Base-by-base conservation (phyloP, 2,888 invertebrate genomes). In the Mystacides longicornis region DNA sequence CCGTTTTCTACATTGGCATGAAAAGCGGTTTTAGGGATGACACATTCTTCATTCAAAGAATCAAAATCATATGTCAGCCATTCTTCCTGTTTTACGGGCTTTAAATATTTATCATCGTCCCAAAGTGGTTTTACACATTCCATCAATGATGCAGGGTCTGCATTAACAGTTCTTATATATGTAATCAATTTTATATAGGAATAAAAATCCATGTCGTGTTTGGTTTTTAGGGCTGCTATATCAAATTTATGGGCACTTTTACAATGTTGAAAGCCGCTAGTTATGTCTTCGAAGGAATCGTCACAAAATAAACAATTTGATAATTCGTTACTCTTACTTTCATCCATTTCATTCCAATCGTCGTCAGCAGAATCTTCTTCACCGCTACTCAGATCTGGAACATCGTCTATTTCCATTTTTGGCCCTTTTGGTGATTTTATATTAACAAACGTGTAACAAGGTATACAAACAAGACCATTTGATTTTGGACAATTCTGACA, bases 1-100 rank as follows among this genome's bases (percentile, higher is more conserved):
- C 81, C 81, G 68, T 81, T 81, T 68, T 82, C 82, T 1, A 79
- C 78, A 68, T 82, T 81, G 1, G 80, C 80, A 58, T 80, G 79
- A 65, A 80, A 80, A 7, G 67, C 65, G 1, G 73, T 71, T 14
- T 73, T 73, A 1, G 59, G 59, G 48, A 67, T 63, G 7, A 49
- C 46, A 1, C 52, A n/a, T 19, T 56, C 43, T n/a, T 59, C 61
- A 42, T 58, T 51, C 9, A 59, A 54, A n/a, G 74, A 72, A 48
- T 77, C 77, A 57, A 74, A 81, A 82, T 90, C 93, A 68, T 84
- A 87, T 82, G 86, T 89, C 43, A 93, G 70, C 87, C 92, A 88
- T 9, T 87, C 81, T 67, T 93, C 93, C 66, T 86, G 81, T 59
- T 82, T 81, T 3, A 82, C 79, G 0, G 93, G 90, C 67, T 83